phyloP scores from a whole-genome alignment of 2,113 vertebrate genomes.

The Donacobius atricapilla region DNA sequence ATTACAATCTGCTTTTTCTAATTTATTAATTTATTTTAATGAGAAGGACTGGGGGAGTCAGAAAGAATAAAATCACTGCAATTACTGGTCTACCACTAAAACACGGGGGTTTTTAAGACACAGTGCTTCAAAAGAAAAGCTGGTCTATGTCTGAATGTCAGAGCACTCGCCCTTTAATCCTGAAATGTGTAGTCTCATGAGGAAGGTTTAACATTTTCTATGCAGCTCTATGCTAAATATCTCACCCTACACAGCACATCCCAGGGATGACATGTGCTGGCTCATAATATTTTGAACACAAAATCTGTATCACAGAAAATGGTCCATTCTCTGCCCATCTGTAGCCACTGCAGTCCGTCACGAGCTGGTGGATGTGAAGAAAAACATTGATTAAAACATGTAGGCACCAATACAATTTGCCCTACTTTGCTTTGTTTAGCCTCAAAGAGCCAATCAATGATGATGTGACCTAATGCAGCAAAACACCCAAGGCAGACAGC shows the following conservation, averaged over 20 bases:
- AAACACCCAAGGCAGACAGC: not conserved
- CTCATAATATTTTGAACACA: not conserved
- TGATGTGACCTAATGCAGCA: not conserved
- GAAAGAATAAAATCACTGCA: not conserved
- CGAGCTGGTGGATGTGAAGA: not conserved
- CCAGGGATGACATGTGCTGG: not conserved
- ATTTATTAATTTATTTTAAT: not conserved
- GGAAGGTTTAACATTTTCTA: not conserved
- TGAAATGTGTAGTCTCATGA: not conserved
- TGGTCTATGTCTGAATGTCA: not conserved
- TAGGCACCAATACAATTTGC: not conserved
- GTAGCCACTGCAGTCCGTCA: not conserved
- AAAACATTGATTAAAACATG: not conserved
- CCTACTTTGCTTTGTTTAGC: not conserved
- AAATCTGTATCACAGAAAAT: not conserved
- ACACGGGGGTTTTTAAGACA: not conserved
- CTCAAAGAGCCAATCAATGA: not conserved
- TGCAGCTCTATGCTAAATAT: not conserved
- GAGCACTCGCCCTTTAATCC: not conserved
- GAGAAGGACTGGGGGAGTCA: not conserved
- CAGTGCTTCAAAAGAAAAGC: not conserved
- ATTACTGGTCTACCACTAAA: not conserved
- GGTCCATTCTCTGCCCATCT: not conserved
- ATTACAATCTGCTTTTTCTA: not conserved
- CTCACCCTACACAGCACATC: not conserved